Conservation (phyloP, 2,888 invertebrate genomes). For the Melieria picta region DNA sequence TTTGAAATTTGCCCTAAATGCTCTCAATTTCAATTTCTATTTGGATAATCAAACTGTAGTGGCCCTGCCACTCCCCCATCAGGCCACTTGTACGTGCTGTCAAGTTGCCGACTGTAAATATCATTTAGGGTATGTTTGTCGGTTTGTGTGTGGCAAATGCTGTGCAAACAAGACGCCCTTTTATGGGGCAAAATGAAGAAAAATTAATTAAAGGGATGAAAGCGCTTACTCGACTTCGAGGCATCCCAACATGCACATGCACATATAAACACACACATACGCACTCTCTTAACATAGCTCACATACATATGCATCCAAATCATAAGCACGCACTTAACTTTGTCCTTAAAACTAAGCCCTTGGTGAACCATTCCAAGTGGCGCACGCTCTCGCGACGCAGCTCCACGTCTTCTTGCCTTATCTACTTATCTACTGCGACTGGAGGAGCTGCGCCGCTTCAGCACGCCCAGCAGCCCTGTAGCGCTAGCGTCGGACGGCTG, state of each 20-base stretch:
- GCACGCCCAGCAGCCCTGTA: slow-evolving; percentile 25
- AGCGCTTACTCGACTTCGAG: not conserved
- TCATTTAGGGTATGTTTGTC: not conserved
- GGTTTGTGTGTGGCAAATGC: not conserved
- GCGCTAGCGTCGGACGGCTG: slow-evolving; percentile 18
- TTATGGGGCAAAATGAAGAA: slow-evolving; percentile 9
- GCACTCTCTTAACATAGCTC: not conserved
- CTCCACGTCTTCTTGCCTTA: slow-evolving; percentile 2
- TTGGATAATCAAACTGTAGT: no score
- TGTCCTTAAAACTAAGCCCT: not conserved
- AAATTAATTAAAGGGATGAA: slow-evolving; percentile 17
- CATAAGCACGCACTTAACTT: not conserved
- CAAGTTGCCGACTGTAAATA: not conserved
- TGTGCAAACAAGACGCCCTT: not conserved
- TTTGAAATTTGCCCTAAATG: no score
- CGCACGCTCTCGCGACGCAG: slow-evolving; percentile 2
- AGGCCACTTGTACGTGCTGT: no score
- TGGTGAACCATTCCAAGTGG: not conserved
- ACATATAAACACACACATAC: not conserved
- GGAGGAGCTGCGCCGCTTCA: slow-evolving; percentile 29
- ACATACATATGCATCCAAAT: not conserved
- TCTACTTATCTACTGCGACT: slow-evolving; percentile 38
- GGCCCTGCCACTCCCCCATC: no score
- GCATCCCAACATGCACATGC: not conserved
- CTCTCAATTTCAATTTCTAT: no score